Base-by-base conservation (phyloP, 2,113 vertebrate species). In the Passer montanus region DNA sequence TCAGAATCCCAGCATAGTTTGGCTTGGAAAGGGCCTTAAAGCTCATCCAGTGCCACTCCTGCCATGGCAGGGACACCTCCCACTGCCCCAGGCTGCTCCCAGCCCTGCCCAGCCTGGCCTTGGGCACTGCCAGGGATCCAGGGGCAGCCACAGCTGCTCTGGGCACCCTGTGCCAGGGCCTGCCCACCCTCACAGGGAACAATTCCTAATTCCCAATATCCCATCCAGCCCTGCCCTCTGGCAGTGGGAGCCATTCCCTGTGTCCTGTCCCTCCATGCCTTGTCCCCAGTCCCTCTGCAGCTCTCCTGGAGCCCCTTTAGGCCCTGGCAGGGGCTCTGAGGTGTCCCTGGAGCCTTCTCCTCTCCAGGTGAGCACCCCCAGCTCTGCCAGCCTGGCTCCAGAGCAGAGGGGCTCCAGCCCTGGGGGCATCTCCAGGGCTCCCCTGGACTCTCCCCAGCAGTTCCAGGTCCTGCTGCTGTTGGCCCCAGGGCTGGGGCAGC, bases 351-450 rank as follows among this genome's bases (percentile, higher is more conserved):
- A 60, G 22, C 69, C 53, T 69, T 83, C 28, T 43, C 70, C 3
- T 59, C 24, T 81, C 75, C 44, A 66, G 68, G 10, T 66, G 75
- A 59, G 9, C 56, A 4, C 6, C 10, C 64, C n/a, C 82, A 77
- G 13, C 83, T 87, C 53, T 78, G 7, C 16, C 78, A 83, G 75
- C 60, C 72, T 68, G 18, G 4, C 53, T 33, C 10, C 43, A 11
- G 2, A 60, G 50, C 20, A 59, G 79, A 78, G 87, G 14, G 41
- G 37, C 33, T 87, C 46, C 87, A 87, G 21, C 22, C 43, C 47
- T 46, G 3, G 0, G 9, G 5, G 7, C 23, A 43, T 33, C 20
- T 35, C 13, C 0, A 0, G 81, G 10, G 1, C 16, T 60, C 10
- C 70, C 19, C 58, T 60, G 58, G 11, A 3, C 7, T 24, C 1